Evolutionary conservation across 2,113 vertebrate species (phyloP).

Genomic region (Carollia perspicillata): DNA sequence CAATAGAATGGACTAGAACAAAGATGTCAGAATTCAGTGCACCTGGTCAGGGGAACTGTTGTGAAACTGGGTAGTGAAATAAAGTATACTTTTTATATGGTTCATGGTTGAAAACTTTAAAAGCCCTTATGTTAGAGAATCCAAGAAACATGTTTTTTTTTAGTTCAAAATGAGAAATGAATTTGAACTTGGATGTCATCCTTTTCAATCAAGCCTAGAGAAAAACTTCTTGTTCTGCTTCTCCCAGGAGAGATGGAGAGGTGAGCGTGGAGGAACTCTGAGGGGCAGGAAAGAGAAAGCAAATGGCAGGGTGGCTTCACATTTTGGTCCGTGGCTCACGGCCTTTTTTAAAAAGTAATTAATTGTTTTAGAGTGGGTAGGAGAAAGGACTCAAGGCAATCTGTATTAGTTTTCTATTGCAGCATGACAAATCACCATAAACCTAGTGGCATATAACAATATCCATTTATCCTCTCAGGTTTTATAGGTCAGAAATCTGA

Average conservation of each 20-base stretch:
- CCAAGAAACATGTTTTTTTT: not conserved
- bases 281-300: not conserved
- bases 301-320: not conserved
- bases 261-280: no score
- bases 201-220: not conserved
- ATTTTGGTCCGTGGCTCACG: not conserved
- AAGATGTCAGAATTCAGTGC: not conserved
- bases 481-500: not conserved
- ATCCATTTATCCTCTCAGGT: not conserved
- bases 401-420: not conserved
- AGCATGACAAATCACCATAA: not conserved
- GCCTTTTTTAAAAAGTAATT: not conserved
- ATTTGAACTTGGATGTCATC: not conserved
- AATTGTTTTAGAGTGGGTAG: not conserved
- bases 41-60: not conserved
- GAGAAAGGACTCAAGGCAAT: not conserved
- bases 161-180: not conserved
- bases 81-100: not conserved
- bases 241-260: not conserved
- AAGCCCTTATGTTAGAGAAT: not conserved
- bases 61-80: not conserved
- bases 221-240: not conserved
- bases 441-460: not conserved
- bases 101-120: not conserved
- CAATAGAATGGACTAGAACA: not conserved